Percentiles rank a stretch among this genome's conserved stretches.
Conservation (phyloP, 2,113 vertebrate species). For the Athene noctua region DNA sequence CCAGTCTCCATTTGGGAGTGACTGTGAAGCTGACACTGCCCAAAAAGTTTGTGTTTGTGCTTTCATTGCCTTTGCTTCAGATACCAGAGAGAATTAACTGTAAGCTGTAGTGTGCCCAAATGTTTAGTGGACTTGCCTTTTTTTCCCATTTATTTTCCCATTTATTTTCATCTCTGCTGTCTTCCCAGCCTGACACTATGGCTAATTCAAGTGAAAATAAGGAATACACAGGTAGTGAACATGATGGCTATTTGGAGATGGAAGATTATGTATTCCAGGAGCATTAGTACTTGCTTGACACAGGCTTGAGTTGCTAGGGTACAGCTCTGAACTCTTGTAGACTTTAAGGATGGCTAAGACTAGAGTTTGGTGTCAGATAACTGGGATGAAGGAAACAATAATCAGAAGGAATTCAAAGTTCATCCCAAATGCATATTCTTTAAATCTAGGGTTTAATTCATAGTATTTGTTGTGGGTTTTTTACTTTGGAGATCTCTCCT, state of each 20-base stretch:
- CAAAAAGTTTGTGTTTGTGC: neutral
- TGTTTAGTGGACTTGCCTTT: neutral
- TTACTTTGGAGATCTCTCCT: neutral
- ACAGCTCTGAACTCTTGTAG: neutral
- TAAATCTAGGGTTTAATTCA: neutral
- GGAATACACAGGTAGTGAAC: neutral
- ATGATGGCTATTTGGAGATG: neutral
- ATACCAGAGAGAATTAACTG: neutral
- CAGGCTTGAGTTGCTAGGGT: neutral
- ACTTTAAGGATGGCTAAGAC: neutral
- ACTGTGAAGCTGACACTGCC: neutral
- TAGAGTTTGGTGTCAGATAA: neutral
- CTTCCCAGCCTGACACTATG: neutral
- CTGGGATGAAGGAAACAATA: fast-evolving
- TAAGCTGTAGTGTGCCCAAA: neutral
- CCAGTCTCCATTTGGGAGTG: neutral
- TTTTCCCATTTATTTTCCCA: neutral
- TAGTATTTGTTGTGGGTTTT: neutral
- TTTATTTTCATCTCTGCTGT: neutral
- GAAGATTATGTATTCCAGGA: neutral
- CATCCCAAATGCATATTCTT: neutral
- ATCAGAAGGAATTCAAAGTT: neutral
- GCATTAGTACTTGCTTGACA: neutral
- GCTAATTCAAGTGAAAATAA: neutral
- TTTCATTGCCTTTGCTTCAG: neutral